phyloP scores from a whole-genome alignment of 2,113 vertebrate species.

The Dasypus novemcinctus region DNA sequence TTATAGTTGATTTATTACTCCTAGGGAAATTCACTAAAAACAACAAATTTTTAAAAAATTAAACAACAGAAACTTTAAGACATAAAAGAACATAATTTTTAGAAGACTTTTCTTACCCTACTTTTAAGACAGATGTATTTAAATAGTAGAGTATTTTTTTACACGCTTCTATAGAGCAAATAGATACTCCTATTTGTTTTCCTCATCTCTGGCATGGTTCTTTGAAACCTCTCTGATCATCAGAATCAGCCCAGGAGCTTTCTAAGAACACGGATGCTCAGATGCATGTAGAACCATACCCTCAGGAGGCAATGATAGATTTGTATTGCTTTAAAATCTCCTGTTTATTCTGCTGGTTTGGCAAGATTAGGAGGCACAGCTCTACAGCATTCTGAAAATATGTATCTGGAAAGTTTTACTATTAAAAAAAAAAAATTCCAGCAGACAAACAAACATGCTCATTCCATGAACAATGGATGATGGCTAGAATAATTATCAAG shows the following conservation, averaged over 20 bases:
- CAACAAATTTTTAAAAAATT: background rate
- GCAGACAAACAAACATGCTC: background rate
- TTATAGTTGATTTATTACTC: slow-evolving; percentile 17
- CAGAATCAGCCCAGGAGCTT: background rate
- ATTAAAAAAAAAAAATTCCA: background rate
- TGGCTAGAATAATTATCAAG: background rate
- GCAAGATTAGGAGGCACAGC: background rate
- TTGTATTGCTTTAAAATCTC: background rate
- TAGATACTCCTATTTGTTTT: background rate
- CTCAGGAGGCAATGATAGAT: background rate
- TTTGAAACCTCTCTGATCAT: background rate
- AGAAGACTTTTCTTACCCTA: background rate
- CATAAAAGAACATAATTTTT: background rate
- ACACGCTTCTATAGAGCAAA: background rate
- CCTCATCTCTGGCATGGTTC: background rate
- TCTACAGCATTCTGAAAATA: background rate
- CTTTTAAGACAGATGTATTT: background rate
- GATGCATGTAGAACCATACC: background rate
- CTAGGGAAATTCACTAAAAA: background rate
- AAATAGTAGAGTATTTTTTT: background rate
- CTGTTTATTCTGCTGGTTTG: background rate
- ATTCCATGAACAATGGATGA: background rate
- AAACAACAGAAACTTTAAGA: slow-evolving; percentile 10
- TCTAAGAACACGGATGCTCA: background rate
- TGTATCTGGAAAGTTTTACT: slow-evolving; percentile 1